A percentile compares a stretch with the other conserved stretches of the same genome.
Conservation (phyloP, 2,888 invertebrate species). For the Herminia tarsipennalis region DNA sequence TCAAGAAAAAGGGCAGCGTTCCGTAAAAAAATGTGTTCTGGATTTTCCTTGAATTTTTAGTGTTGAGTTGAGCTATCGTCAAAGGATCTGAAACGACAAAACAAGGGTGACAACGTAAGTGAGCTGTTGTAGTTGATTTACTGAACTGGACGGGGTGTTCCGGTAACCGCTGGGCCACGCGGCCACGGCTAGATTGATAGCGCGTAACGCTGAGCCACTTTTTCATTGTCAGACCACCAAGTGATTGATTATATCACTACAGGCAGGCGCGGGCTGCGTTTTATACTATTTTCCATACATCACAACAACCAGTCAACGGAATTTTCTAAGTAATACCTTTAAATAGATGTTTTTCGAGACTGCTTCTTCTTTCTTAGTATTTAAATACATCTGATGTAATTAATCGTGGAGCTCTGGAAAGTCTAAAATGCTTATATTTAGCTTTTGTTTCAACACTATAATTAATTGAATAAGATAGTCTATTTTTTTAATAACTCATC, state of each 20-base stretch:
- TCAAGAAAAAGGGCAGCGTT: no score
- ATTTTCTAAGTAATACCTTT: neutral
- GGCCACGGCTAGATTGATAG: conserved; percentile 7
- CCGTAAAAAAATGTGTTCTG: no score
- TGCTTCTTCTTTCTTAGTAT: no score
- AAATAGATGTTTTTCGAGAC: no score
- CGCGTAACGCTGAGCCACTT: conserved; percentile 24
- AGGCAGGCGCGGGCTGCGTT: conserved; percentile 11
- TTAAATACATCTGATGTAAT: neutral
- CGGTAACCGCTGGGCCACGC: conserved; percentile 15
- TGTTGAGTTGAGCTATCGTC: neutral
- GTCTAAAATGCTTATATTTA: no score
- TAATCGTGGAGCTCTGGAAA: no score
- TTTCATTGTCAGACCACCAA: conserved; percentile 34
- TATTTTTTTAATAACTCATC: no score
- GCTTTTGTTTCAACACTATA: no score
- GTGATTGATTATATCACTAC: conserved; percentile 31
- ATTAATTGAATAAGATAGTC: no score
- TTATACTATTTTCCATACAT: conserved; percentile 15
- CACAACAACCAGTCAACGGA: neutral
- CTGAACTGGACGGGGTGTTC: conserved; percentile 26
- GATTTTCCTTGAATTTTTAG: neutral
- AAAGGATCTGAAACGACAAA: conserved; percentile 11
- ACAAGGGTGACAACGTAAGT: conserved; percentile 15
- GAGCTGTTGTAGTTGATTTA: conserved; percentile 33